Percentiles rank a stretch among this genome's conserved stretches.
Evolutionary conservation across 2,797 vertebrate genomes (phyloP).

Genomic region (Rhodeus uyekii): DNA sequence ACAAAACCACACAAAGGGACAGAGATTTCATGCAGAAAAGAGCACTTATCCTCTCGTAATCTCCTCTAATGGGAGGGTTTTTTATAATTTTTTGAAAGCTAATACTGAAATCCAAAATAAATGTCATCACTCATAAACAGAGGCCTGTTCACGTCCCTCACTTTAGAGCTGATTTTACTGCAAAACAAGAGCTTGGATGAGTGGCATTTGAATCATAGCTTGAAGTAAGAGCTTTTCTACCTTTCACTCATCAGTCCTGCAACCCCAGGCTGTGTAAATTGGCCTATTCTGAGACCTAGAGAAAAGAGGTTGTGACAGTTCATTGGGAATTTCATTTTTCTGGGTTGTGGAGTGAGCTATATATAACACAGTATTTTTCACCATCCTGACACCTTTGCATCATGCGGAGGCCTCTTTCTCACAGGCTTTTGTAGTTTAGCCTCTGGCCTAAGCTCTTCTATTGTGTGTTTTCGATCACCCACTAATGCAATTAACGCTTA

Average conservation of each 20-base stretch:
- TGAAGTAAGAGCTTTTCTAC: conserved; percentile 6
- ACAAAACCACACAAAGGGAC: conserved; percentile 9
- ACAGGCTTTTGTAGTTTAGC: neutral
- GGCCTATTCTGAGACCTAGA: conserved; percentile 38
- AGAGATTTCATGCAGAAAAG: conserved; percentile 11
- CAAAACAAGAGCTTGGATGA: conserved; percentile 9
- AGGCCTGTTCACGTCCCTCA: neutral
- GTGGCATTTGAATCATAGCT: conserved; percentile 13
- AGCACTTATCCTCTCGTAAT: conserved; percentile 16
- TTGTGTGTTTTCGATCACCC: conserved; percentile 65
- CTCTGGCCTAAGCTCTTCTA: conserved; percentile 4
- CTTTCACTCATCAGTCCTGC: conserved; percentile 2
- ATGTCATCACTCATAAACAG: conserved; percentile 11
- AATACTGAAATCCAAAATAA: conserved; percentile 24
- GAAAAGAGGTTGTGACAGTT: conserved; percentile 42
- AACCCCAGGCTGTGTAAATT: conserved; percentile 15
- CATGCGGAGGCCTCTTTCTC: neutral
- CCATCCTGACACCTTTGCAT: conserved; percentile 35
- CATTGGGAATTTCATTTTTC: conserved; percentile 42
- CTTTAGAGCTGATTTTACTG: conserved; percentile 1
- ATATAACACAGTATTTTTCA: conserved; percentile 28
- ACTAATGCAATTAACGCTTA: conserved; percentile 59
- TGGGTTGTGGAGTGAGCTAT: conserved; percentile 30
- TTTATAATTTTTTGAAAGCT: conserved; percentile 7
- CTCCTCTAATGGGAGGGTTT: conserved; percentile 13